These are phyloP conservation scores for Trissonchulus sp. DNA, from an alignment of 2,888 invertebrate species.

Conservation along the genomic window DNA sequence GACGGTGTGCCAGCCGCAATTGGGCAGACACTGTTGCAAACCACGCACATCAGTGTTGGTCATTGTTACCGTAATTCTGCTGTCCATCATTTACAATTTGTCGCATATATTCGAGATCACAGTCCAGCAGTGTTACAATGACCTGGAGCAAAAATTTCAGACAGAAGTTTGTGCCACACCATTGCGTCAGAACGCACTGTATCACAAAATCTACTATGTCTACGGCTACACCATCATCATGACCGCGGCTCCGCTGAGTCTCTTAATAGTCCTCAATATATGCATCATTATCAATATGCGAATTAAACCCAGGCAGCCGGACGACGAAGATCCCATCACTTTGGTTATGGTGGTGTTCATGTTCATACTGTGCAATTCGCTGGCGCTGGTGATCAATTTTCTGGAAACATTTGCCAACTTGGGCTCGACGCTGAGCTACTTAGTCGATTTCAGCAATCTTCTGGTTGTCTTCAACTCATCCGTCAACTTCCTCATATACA, in stretches of 20 bases:
- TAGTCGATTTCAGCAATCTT: conserved; percentile 49
- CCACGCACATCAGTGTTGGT: conserved; percentile 36
- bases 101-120: conserved; percentile 47
- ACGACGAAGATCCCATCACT: not conserved
- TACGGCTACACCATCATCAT: conserved; percentile 30
- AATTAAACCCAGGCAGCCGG: conserved; percentile 10
- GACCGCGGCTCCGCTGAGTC: conserved; percentile 26
- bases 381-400: conserved; percentile 47
- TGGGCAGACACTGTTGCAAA: conserved; percentile 36
- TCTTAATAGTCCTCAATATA: conserved; percentile 26
- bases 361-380: conserved; percentile 49
- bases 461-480: conserved; percentile 50
- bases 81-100: conserved; percentile 46
- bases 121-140: conserved; percentile 46
- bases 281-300: conserved; percentile 25
- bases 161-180: conserved; percentile 45
- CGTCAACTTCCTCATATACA: conserved; percentile 49
- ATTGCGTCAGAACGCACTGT: conserved; percentile 35
- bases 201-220: conserved; percentile 34
- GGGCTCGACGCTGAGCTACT: conserved; percentile 44
- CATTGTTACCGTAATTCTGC: conserved; percentile 40
- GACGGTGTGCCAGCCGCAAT: conserved; percentile 39
- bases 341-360: conserved; percentile 45
- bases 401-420: conserved; percentile 39
- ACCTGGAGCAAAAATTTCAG: conserved; percentile 38